Percentiles rank a stretch among this genome's conserved stretches.
Evolutionary conservation across 2,888 invertebrate genomes (phyloP).

Genomic region (Cataglyphis albicans): DNA sequence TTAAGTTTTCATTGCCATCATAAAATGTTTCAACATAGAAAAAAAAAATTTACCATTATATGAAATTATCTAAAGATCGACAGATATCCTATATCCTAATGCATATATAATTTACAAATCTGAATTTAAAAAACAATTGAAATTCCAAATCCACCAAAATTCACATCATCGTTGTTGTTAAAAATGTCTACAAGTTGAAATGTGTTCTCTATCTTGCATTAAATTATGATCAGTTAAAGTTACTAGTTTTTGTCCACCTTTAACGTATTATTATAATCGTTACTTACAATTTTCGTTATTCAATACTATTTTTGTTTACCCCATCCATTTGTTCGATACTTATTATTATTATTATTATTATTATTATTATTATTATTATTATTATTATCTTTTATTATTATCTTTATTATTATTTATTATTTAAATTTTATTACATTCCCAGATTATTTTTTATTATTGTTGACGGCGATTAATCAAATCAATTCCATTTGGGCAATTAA

Average conservation of each 20-base stretch:
- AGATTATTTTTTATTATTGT: slow-evolving; percentile 48
- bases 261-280: slow-evolving; percentile 46
- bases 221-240: slow-evolving; percentile 46
- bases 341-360: slow-evolving; percentile 4
- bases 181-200: slow-evolving; percentile 23
- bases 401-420: slow-evolving; percentile 37
- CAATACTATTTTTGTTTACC: slow-evolving; percentile 34
- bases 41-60: neutral
- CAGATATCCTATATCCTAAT: neutral
- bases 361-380: too few relatives aligned
- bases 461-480: slow-evolving; percentile 50
- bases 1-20: neutral
- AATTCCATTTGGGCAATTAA: slow-evolving; percentile 56
- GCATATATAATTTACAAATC: neutral
- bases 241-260: slow-evolving; percentile 45
- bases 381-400: slow-evolving; percentile 22
- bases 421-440: slow-evolving; percentile 53
- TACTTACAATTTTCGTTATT: slow-evolving; percentile 45
- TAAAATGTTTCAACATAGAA: neutral
- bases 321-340: slow-evolving; percentile 35
- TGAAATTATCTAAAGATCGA: neutral
- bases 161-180: slow-evolving; percentile 32
- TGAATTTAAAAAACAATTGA: neutral
- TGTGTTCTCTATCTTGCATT: slow-evolving; percentile 5
- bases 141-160: neutral